Evolutionary conservation across 2,797 vertebrate species (phyloP), one percentile per base, ranked within the genome.

Genomic region (Podarcis siculus): DNA sequence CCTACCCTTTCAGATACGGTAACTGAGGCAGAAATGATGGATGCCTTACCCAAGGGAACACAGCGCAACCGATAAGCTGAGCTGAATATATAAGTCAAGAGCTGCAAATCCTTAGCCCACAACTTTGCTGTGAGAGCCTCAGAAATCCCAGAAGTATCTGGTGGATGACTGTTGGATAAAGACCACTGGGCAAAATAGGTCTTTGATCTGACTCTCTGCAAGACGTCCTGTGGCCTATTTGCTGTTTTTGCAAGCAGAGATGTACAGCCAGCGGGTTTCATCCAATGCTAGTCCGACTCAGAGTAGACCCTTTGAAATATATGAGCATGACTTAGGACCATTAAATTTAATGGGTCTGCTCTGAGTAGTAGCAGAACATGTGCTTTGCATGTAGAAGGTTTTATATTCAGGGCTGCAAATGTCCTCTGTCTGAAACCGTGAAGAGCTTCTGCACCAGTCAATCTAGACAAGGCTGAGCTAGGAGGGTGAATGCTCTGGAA

Each of bases 11-110:
- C 13, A 42, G 76, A 30, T 73, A 61, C 17, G 71, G 64, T 9
- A 77, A 69, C 64, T 64, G 76, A 72, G 76, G 25, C n/a, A 39
- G 80, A 66, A 55, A 79, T 72, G 77, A 89, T 89, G 80, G 73
- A 85, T 75, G 77, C n/a, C 76, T 80, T 37, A 23, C 67, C 69
- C 77, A 75, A 81, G 77, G 77, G 82, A 89, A 66, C 15, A 64
- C 13, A 37, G 42, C 32, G 12, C n/a, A 55, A 73, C 55, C 10
- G 45, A 80, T 49, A 85, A 42, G 30, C 82, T n/a, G 69, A 85
- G 87, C 32, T 55, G 78, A 66, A 67, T 27, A 9, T n/a, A 25
- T 81, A 66, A 49, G 42, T 55, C 78, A 64, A 75, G 30, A 66
- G 58, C 42, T 67, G 21, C 71, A 67, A 37, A 89, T 73, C n/a